Percentiles rank a stretch among this genome's conserved stretches.
These are phyloP conservation scores for Standfussiana lucernea DNA, from an alignment of 2,888 invertebrate genomes.

Conservation along the genomic window DNA sequence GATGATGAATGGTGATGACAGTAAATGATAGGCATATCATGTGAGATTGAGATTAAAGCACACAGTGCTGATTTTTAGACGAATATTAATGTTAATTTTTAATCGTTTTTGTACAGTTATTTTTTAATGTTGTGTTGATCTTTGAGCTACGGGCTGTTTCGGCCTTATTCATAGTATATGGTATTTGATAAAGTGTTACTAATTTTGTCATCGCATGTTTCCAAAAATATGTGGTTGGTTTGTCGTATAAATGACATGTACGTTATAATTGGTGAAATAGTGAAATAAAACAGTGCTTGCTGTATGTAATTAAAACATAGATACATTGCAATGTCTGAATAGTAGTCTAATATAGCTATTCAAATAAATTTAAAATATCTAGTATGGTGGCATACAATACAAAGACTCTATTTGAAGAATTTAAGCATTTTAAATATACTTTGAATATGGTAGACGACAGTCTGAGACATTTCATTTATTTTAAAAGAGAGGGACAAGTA, in stretches of 20 bases:
- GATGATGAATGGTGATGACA: slow-evolving; percentile 18
- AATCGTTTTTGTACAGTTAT: slow-evolving; percentile 46
- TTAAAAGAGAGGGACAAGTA: neutral
- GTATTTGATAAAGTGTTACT: neutral
- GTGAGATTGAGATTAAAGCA: slow-evolving; percentile 64
- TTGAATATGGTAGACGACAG: slow-evolving; percentile 18
- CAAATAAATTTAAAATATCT: neutral
- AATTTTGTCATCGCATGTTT: neutral
- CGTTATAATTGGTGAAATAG: neutral
- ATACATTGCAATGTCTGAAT: neutral
- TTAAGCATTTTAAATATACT: slow-evolving; percentile 6
- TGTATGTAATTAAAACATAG: neutral
- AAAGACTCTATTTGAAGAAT: neutral
- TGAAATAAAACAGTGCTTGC: neutral
- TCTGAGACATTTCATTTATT: slow-evolving; percentile 19
- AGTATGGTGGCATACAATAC: neutral
- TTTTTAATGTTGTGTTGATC: slow-evolving; percentile 29
- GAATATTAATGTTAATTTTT: slow-evolving; percentile 51
- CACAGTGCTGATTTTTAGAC: slow-evolving; percentile 61
- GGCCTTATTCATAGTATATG: slow-evolving; percentile 13
- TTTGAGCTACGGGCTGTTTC: neutral
- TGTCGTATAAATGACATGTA: neutral
- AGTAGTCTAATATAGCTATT: neutral
- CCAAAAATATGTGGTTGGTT: neutral
- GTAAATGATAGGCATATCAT: slow-evolving; percentile 46